Conservation (phyloP, 2,888 invertebrate species). For the Aporophyla lueneburgensis region DNA sequence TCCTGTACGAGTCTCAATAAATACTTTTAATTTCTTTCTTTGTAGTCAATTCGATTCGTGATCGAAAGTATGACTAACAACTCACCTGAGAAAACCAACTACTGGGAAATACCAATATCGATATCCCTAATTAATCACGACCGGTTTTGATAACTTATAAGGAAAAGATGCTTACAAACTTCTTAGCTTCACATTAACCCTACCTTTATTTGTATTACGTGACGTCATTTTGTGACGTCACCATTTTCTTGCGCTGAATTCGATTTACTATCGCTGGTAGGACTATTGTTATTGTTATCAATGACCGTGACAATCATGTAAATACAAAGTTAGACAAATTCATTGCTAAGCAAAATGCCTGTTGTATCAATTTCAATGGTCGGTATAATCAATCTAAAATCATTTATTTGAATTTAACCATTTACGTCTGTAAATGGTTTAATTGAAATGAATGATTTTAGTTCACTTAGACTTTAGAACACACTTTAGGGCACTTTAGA, state of each 20-base stretch:
- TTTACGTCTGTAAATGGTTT: too few species aligned
- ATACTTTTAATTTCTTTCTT: too few species aligned
- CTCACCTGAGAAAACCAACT: constrained; percentile 11
- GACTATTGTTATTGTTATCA: not conserved
- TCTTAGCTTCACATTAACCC: not conserved
- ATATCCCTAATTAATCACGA: not conserved
- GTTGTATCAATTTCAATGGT: not conserved
- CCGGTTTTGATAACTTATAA: constrained; percentile 20
- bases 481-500: too few species aligned
- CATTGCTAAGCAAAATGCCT: not conserved
- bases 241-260: not conserved
- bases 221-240: not conserved
- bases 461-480: too few species aligned
- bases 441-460: too few species aligned
- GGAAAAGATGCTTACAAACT: constrained; percentile 12
- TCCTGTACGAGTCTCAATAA: too few species aligned
- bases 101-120: constrained; percentile 31
- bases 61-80: constrained; percentile 39
- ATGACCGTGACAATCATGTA: not conserved
- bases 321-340: not conserved
- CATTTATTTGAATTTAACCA: too few species aligned
- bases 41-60: not conserved
- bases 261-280: not conserved
- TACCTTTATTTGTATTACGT: not conserved
- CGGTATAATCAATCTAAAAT: not conserved